These are phyloP conservation scores for Punctoribates punctum DNA, from an alignment of 2,888 invertebrate species.

Conservation along the genomic window DNA sequence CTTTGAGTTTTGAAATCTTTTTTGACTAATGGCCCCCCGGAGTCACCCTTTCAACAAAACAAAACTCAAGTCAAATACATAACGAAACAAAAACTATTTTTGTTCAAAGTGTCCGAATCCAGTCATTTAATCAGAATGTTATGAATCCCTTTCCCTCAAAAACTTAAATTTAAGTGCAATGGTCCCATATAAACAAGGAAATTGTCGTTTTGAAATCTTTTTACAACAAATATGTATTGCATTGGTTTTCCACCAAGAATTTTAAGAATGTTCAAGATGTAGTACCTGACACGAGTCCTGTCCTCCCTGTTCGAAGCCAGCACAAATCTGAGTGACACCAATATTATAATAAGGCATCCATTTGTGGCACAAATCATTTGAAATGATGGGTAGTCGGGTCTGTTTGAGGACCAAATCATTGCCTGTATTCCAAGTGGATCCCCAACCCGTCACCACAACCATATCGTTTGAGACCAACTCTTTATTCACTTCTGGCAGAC, in stretches of 20 bases:
- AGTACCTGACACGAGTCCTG: constrained; percentile 47
- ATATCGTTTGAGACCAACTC: constrained; percentile 39
- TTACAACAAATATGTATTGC: no score
- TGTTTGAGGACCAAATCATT: constrained; percentile 46
- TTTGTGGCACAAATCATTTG: constrained; percentile 43
- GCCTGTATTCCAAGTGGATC: constrained; percentile 46
- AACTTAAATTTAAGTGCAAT: no score
- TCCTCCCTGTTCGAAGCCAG: constrained; percentile 46
- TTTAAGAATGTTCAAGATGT: not conserved
- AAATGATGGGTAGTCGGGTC: constrained; percentile 46
- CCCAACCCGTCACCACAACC: constrained; percentile 48
- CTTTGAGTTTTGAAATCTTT: not conserved
- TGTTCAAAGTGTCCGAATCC: no score
- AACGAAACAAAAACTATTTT: not conserved
- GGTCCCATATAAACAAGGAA: no score
- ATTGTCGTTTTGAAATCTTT: no score
- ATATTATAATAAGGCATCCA: constrained; percentile 45
- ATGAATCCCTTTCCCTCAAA: no score
- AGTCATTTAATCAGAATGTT: no score
- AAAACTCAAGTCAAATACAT: not conserved
- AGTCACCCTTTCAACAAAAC: constrained; percentile 42
- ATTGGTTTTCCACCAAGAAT: no score
- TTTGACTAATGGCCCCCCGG: constrained; percentile 42
- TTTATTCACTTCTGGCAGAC: constrained; percentile 41
- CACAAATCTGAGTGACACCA: constrained; percentile 46